These are phyloP conservation scores for Leptoteleia sp. DNA, from an alignment of 1,140 invertebrate species.

Conservation along the genomic window DNA sequence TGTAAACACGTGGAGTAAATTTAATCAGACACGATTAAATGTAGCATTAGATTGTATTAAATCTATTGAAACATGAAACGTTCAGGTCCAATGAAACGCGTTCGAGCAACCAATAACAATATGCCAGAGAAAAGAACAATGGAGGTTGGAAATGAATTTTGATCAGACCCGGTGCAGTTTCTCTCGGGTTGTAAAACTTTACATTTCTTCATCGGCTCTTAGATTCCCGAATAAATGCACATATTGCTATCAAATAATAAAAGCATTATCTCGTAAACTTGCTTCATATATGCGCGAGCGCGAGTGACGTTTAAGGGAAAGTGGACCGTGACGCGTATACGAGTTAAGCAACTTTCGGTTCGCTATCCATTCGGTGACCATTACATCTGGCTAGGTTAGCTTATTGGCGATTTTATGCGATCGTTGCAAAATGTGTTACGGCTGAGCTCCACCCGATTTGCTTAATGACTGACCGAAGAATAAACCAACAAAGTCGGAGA, in stretches of 20 bases:
- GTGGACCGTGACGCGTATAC: conserved; percentile 70
- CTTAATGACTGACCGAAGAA: conserved; percentile 21
- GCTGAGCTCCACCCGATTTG: conserved; percentile 45
- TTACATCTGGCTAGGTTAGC: conserved; percentile 56
- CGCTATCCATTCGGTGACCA: conserved; percentile 59
- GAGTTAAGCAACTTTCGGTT: conserved; percentile 72
- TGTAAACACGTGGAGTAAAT: no score
- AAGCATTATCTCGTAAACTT: conserved; percentile 40
- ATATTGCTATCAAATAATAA: conserved; percentile 36
- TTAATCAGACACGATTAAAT: no score
- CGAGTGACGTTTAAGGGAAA: conserved; percentile 75
- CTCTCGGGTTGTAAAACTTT: no score
- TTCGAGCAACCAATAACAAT: no score
- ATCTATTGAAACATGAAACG: no score
- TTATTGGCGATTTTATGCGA: conserved; percentile 68
- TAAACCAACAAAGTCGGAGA: not conserved
- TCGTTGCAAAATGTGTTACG: conserved; percentile 64
- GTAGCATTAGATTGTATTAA: no score
- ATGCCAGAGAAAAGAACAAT: no score
- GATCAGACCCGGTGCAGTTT: no score
- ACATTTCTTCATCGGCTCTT: no score
- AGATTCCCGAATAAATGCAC: no score
- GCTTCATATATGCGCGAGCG: conserved; percentile 61
- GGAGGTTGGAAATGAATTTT: no score
- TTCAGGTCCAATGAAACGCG: no score